Percentiles rank a stretch among this genome's conserved stretches.
These are phyloP conservation scores for Drosophila sp. DNA, from an alignment of 1,140 invertebrate genomes.

Conservation along the genomic window DNA sequence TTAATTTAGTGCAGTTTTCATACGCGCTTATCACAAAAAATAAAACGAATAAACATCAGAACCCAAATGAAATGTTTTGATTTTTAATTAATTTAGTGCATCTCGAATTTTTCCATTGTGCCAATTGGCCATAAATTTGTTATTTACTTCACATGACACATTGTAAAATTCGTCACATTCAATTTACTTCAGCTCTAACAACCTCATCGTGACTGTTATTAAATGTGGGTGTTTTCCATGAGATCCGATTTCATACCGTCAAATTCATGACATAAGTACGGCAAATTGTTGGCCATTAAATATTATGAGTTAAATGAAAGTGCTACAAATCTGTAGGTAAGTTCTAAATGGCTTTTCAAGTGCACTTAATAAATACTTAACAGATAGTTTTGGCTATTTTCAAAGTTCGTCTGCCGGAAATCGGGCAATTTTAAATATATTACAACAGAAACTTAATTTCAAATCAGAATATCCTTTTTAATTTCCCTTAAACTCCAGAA, in stretches of 20 bases:
- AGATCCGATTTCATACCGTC: conserved; percentile 36
- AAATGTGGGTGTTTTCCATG: conserved; percentile 15
- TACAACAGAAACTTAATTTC: no score
- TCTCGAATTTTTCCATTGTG: conserved; percentile 52
- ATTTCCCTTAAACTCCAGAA: not conserved
- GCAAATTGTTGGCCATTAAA: not conserved
- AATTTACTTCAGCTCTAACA: conserved; percentile 13
- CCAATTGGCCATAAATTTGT: conserved; percentile 24
- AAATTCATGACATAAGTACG: conserved; percentile 6
- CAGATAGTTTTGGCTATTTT: not conserved
- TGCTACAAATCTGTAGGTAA: not conserved
- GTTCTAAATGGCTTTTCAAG: not conserved
- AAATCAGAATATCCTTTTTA: not conserved
- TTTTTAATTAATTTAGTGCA: conserved; percentile 68
- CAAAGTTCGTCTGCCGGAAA: no score
- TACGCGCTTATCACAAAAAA: conserved; percentile 50
- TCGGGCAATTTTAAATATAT: no score
- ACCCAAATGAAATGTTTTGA: conserved; percentile 53
- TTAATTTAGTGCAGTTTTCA: conserved; percentile 42
- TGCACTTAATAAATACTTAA: not conserved
- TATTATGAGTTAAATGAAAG: not conserved
- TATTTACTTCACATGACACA: conserved; percentile 28
- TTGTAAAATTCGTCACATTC: conserved; percentile 17
- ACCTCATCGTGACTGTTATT: conserved; percentile 4
- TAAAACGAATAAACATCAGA: no score